Conservation (phyloP, 2,888 invertebrate species). For the Argyra leucocephala region DNA sequence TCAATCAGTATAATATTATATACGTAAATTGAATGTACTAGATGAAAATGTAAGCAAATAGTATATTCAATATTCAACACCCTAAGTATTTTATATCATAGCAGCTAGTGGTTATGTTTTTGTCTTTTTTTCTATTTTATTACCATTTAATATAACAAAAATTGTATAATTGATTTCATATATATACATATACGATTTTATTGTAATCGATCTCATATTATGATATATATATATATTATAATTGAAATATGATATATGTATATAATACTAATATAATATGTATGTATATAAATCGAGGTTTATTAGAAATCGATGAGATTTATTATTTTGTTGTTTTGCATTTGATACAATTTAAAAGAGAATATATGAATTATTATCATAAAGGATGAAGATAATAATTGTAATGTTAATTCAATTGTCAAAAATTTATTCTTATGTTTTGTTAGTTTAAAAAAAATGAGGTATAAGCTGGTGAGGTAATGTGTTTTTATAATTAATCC, state of each 20-base stretch:
- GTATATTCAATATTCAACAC: not conserved
- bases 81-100: not conserved
- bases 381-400: not conserved
- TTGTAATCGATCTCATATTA: not conserved
- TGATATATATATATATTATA: not conserved
- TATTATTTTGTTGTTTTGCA: not conserved
- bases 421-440: too few relatives aligned
- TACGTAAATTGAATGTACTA: too few relatives aligned
- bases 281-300: not conserved
- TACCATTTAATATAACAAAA: not conserved
- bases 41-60: not conserved
- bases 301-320: not conserved
- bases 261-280: not conserved
- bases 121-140: not conserved
- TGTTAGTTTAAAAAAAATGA: too few relatives aligned
- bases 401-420: not conserved
- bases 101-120: not conserved
- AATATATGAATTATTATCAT: not conserved
- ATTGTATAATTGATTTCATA: not conserved
- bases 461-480: too few relatives aligned
- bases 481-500: too few relatives aligned
- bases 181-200: too few relatives aligned
- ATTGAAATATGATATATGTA: not conserved
- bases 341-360: not conserved
- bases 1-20: too few relatives aligned